Percentiles rank a stretch among this genome's conserved stretches.
Evolutionary conservation across 1,140 invertebrate species (phyloP).

Genomic region (Dendrolimus punctatus): DNA sequence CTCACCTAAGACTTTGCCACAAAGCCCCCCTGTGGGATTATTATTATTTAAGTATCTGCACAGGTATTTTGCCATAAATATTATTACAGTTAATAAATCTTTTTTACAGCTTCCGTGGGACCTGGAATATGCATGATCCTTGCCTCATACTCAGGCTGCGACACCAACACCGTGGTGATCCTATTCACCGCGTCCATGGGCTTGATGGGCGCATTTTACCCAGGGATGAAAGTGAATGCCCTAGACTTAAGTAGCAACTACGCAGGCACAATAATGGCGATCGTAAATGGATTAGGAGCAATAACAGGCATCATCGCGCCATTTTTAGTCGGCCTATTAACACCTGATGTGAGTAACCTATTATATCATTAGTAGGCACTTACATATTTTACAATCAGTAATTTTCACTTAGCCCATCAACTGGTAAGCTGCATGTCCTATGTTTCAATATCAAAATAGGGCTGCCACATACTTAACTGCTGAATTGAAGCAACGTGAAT

Average conservation of each 20-base stretch:
- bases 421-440: too few species aligned
- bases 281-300: conserved; percentile 84
- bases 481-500: too few species aligned
- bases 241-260: conserved; percentile 86
- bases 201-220: conserved; percentile 80
- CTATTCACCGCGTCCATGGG: conserved; percentile 81
- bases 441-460: too few species aligned
- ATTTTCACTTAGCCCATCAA: not conserved
- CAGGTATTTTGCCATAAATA: not conserved
- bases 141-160: conserved; percentile 76
- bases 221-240: conserved; percentile 81
- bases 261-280: conserved; percentile 84
- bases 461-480: too few species aligned
- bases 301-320: conserved; percentile 83
- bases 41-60: too few species aligned
- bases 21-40: too few species aligned
- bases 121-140: conserved; percentile 73
- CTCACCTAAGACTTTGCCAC: too few species aligned
- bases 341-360: conserved; percentile 77
- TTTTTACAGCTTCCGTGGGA: conserved; percentile 66
- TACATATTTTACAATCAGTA: not conserved
- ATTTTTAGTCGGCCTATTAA: conserved; percentile 83
- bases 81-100: not conserved
- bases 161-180: conserved; percentile 74
- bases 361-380: not conserved